These are phyloP conservation scores for Rhizomys pruinosus DNA, from an alignment of 2,113 vertebrate species.

Conservation along the genomic window DNA sequence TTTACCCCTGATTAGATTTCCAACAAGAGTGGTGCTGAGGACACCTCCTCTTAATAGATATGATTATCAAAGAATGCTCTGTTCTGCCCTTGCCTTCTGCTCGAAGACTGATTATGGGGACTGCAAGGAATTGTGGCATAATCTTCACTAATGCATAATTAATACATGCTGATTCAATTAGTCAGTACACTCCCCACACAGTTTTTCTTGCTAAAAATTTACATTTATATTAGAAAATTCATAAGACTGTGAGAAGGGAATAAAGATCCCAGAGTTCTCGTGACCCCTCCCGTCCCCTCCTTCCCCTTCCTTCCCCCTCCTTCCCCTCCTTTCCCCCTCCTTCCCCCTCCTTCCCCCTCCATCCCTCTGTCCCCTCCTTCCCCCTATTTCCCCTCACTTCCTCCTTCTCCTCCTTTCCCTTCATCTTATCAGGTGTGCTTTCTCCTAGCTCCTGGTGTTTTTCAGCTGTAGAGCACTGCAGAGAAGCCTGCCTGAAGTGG, in stretches of 20 bases:
- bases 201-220: constrained; percentile 63
- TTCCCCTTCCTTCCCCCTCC: no score
- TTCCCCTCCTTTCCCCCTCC: no score
- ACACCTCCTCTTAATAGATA: background rate
- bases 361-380: no score
- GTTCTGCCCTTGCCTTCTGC: constrained; percentile 17
- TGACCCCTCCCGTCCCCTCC: no score
- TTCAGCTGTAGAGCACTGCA: background rate
- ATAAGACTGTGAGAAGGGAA: constrained; percentile 42
- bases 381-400: no score
- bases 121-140: constrained; percentile 67
- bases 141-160: constrained; percentile 73
- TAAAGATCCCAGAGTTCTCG: background rate
- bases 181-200: background rate
- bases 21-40: constrained; percentile 49
- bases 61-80: constrained; percentile 55
- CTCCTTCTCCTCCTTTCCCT: background rate
- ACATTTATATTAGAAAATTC: constrained; percentile 78
- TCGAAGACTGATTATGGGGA: constrained; percentile 42
- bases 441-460: background rate
- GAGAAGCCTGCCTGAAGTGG: no score
- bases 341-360: no score
- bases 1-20: constrained; percentile 48
- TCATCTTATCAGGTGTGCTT: background rate
- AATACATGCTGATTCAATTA: constrained; percentile 72